A percentile compares a stretch with the other conserved stretches of the same genome.
phyloP scores from a whole-genome alignment of 2,113 vertebrate genomes.

The Aphelocoma coerulescens region DNA sequence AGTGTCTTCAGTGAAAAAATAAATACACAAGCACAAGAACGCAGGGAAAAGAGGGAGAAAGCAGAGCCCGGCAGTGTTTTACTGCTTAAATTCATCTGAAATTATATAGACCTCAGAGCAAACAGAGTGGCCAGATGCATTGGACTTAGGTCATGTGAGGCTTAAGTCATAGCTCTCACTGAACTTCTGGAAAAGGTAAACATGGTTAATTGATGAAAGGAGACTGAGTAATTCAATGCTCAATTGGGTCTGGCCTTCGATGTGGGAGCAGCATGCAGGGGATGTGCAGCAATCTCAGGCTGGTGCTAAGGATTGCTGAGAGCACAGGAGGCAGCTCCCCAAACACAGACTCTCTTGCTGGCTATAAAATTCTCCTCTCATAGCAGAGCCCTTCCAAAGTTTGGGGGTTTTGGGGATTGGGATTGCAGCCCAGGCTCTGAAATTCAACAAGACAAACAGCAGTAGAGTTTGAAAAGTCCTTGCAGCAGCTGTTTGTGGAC shows the following conservation, averaged over 20 bases:
- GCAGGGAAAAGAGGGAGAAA: neutral
- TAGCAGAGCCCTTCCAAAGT: neutral
- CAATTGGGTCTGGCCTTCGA: neutral
- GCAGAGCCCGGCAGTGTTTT: neutral
- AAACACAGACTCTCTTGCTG: neutral
- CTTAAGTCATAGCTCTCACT: neutral
- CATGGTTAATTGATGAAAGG: neutral
- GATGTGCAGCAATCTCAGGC: neutral
- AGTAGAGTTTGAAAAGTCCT: neutral
- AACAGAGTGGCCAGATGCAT: neutral
- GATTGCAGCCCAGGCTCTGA: neutral
- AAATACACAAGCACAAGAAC: neutral
- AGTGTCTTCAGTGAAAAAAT: neutral
- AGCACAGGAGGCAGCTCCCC: neutral
- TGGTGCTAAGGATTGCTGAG: neutral
- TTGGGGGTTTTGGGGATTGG: neutral
- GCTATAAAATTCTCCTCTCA: neutral
- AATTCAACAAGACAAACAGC: neutral
- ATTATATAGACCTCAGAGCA: neutral
- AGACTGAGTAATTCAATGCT: neutral
- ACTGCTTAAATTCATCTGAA: neutral
- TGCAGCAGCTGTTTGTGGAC: neutral
- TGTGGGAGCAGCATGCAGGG: neutral
- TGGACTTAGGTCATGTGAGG: neutral
- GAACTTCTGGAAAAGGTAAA: constrained; percentile 22